phyloP scores from a whole-genome alignment of 2,113 vertebrate species.

The Aepyceros melampus region DNA sequence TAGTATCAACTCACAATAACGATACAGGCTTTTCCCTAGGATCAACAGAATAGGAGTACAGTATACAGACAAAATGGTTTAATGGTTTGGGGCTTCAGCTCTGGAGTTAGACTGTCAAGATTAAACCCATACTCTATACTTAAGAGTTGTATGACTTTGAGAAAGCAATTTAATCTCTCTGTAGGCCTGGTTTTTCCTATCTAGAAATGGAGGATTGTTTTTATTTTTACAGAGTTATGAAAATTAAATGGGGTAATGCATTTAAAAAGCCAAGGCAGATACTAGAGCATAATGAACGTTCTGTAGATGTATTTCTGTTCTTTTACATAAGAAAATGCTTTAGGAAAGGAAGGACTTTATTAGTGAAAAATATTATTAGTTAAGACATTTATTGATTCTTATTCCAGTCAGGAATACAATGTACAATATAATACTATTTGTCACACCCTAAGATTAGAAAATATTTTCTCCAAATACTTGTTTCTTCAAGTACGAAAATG shows the following conservation, averaged over 20 bases:
- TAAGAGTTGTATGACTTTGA: not conserved
- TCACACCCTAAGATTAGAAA: slow-evolving; percentile 62
- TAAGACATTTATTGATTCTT: slow-evolving; percentile 38
- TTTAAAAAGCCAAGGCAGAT: slow-evolving; percentile 17
- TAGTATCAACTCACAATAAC: not conserved
- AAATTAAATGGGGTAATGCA: slow-evolving; percentile 42
- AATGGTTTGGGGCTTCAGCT: not conserved
- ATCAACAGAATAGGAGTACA: rapidly evolving
- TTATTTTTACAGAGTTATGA: not conserved
- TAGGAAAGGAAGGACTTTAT: slow-evolving; percentile 23
- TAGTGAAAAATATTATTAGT: slow-evolving; percentile 53
- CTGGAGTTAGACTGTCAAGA: not conserved
- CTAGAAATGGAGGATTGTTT: slow-evolving; percentile 18
- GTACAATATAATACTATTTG: slow-evolving; percentile 49
- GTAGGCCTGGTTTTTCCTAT: not conserved
- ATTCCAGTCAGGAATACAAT: slow-evolving; percentile 48
- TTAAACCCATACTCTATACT: not conserved
- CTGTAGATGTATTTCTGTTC: not conserved
- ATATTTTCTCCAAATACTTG: slow-evolving; percentile 51
- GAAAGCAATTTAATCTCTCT: slow-evolving; percentile 26
- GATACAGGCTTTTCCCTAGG: not conserved
- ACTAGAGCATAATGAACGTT: slow-evolving; percentile 25
- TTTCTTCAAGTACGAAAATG: slow-evolving; percentile 59
- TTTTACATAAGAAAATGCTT: slow-evolving; percentile 28
- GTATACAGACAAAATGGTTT: not conserved